Base-by-base conservation (phyloP, 1,140 invertebrate species). In the Cephus cinctus region DNA sequence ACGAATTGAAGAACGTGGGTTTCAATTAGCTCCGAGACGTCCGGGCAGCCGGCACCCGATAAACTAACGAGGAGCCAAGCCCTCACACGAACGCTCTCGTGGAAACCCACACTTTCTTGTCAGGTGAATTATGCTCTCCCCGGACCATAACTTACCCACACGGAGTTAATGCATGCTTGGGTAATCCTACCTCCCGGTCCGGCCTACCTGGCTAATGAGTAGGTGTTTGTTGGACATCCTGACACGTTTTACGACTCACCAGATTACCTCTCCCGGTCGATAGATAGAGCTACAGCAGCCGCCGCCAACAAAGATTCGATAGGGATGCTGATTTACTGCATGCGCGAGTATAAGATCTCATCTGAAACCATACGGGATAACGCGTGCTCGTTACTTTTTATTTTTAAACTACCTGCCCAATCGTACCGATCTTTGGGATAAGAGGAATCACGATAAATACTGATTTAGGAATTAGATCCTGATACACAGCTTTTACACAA, bases 191-290 rank as follows among this genome's bases (percentile, higher is more conserved):
- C 56, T 63, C 60, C 58, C 60, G 54, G 56, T 51, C 56, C 59
- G 51, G 58, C 61, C 63, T 62, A 69, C 64, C 65, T 65, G 60
- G 58, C 67, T 73, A 73, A 73, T 73, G 71, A 73, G 71, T 71
- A 73, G 71, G 71, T 73, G 71, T 73, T 71, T 69, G 66, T 68
- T 68, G 64, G 70, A 73, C 70, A 64, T 70, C 67, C 65, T 63
- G 69, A 73, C 71, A 69, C 71, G 66, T 71, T 73, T 73, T 73
- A 73, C 69, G 67, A 71, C 69, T 70, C 60, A 63, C 59, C 62
- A 67, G 68, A 71, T 73, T 69, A 71, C 65, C 65, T 63, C 61
- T 58, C 54, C 44, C 35, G 18, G 30, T 39, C 43, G 54, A 59
- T 63, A 62, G 63, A 64, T 66, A 67, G 54, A 65, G 57, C 56